Evolutionary conservation across 92 coral and sea anemone species (phyloP), one percentile per base, ranked within the genome.

Genomic region (Porites rus): DNA sequence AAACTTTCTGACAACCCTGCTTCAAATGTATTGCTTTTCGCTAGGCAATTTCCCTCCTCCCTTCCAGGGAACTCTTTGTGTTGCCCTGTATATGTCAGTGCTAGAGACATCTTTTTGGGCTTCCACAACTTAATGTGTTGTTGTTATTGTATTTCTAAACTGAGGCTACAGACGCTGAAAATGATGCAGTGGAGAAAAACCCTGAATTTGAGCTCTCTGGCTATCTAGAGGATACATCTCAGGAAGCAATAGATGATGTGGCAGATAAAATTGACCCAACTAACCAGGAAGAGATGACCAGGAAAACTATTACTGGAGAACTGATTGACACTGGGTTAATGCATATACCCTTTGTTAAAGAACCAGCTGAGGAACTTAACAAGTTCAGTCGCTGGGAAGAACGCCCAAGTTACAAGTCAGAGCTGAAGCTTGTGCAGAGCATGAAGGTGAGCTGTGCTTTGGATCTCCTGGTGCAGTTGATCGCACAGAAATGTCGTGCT

Each of bases 181-280:
- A 51, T 76, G 81, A 52, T 76, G 67, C 81, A 56, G 67, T 59
- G 62, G 65, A 18, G 12, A 2, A 75, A 52, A 52, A 58, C 19
- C 18, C 81, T 58, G 81, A 76, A 54, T 76, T 76, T 62, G 81
- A 76, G 69, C 81, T 76, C 10, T 76, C 81, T 76, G 81, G 81
- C 66, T 54, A 75, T 75, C 16, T 75, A 28, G 79, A 75, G 38
- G 64, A 9, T 22, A 2, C 38, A 5, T 25, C 66, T 11, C 25
- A 13, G 65, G 81, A 75, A 1, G n/a, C 62, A 52, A 21, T 53
- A 10, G 21, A 17, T 72, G 76, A 72, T 72, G 60, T 72, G 76
- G 20, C 58, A 72, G 76, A 19, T 43, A 19, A 43, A 43, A 72
- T 18, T 72, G 76, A 1, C 24, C 20, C 76, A 72, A 72, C 76